Percentiles rank a stretch among this genome's conserved stretches.
phyloP scores from a whole-genome alignment of 2,888 invertebrate genomes.

The Stenichneumon culpator region DNA sequence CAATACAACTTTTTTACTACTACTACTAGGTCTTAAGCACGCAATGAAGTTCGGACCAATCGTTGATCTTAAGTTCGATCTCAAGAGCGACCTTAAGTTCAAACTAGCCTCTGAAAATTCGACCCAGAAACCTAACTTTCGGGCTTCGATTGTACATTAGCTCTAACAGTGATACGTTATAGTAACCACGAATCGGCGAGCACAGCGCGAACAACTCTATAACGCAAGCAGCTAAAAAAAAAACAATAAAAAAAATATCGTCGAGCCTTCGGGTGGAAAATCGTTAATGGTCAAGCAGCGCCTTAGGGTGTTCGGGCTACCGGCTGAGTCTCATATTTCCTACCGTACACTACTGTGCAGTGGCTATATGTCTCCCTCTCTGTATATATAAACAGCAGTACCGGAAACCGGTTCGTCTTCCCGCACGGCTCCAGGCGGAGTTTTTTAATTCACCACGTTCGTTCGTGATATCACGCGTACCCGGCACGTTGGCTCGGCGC shows the following conservation, averaged over 20 bases:
- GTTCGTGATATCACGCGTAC: slow-evolving; percentile 16
- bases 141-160: too few relatives aligned
- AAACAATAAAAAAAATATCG: background rate
- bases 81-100: too few relatives aligned
- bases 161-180: too few relatives aligned
- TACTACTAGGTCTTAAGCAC: too few relatives aligned
- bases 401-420: slow-evolving; percentile 37
- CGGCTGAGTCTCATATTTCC: background rate
- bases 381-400: background rate
- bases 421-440: background rate
- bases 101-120: too few relatives aligned
- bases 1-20: too few relatives aligned
- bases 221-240: background rate
- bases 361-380: background rate
- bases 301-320: background rate
- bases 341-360: background rate
- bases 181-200: too few relatives aligned
- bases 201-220: too few relatives aligned
- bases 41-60: too few relatives aligned
- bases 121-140: too few relatives aligned
- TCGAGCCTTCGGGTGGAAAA: too few relatives aligned
- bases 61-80: too few relatives aligned
- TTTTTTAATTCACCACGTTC: slow-evolving; percentile 14
- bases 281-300: background rate
- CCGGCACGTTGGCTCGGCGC: background rate